Base-by-base conservation (phyloP, 2,113 vertebrate species). In the Pelvicachromis taeniatus region DNA sequence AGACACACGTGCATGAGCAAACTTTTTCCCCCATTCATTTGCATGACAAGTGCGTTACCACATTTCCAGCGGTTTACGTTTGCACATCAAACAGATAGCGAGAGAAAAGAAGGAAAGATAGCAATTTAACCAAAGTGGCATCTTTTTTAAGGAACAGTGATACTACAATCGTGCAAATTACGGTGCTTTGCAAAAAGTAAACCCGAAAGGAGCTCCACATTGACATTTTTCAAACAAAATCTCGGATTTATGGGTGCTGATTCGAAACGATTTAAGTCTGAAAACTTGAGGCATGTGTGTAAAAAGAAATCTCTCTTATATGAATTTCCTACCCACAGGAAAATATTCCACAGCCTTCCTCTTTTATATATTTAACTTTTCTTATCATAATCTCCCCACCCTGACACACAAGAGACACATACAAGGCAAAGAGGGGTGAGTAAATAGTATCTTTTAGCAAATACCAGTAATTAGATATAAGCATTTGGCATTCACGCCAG, bases 401-500 rank as follows among this genome's bases (percentile, higher is more conserved):
- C 56, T 21, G 33, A 83, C 83, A 83, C 83, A 91, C 84, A 61
- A 82, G 80, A 88, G 83, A 89, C 75, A 86, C 86, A 87, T 70
- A 89, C 81, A 65, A 90, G 90, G 90, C 82, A 89, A 86, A 88
- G 86, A 84, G 82, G 70, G 88, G 80, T 83, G 89, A 92, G 93
- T 91, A 94, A 93, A 93, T 90, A 91, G 89, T 90, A 91, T 93
- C 90, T 94, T 95, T 95, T 90, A 92, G 94, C 86, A 94, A 94
- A 94, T 91, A 96, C 91, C 93, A 95, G 95, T 91, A 95, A 95
- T 96, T 95, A 95, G 93, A 93, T 93, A 92, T 91, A 93, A 78
- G 91, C 93, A 91, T 91, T 90, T 92, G 92, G 94, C 89, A 87
- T 94, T 93, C 87, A 83, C 89, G 85, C 90, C 85, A 90, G 88